phyloP scores from a whole-genome alignment of 1,140 invertebrate species.

The Carcinoscorpius rotundicauda region DNA sequence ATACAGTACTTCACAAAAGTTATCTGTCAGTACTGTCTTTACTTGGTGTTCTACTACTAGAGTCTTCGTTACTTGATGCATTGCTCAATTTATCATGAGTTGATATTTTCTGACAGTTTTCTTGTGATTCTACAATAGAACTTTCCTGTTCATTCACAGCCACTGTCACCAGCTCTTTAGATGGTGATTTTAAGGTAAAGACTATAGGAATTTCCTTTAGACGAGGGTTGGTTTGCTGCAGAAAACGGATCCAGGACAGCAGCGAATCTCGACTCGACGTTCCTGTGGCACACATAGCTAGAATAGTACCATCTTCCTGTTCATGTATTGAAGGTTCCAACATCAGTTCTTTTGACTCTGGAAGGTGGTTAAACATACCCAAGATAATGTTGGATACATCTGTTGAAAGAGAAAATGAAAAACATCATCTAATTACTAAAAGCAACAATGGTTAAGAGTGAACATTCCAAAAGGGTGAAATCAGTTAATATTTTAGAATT shows the following conservation, averaged over 20 bases:
- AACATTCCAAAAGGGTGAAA: no score
- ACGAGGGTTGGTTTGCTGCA: conserved; percentile 63
- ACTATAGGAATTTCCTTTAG: conserved; percentile 62
- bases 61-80: no score
- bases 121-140: no score
- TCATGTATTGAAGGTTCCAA: conserved; percentile 57
- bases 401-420: conserved; percentile 21
- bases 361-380: conserved; percentile 26
- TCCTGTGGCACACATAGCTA: conserved; percentile 74
- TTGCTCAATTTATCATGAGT: no score
- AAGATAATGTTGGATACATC: conserved; percentile 31
- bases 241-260: conserved; percentile 77
- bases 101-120: no score
- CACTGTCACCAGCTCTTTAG: conserved; percentile 26
- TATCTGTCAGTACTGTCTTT: no score
- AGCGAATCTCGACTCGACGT: conserved; percentile 62
- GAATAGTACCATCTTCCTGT: conserved; percentile 82
- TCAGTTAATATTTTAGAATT: no score
- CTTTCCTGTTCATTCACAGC: conserved; percentile 4
- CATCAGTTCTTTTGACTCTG: conserved; percentile 24
- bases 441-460: no score
- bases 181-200: conserved; percentile 48
- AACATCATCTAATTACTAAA: no score
- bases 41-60: no score
- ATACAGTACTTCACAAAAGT: no score